phyloP scores from a whole-genome alignment of 2,797 vertebrate genomes.

The Hydrophis major region DNA sequence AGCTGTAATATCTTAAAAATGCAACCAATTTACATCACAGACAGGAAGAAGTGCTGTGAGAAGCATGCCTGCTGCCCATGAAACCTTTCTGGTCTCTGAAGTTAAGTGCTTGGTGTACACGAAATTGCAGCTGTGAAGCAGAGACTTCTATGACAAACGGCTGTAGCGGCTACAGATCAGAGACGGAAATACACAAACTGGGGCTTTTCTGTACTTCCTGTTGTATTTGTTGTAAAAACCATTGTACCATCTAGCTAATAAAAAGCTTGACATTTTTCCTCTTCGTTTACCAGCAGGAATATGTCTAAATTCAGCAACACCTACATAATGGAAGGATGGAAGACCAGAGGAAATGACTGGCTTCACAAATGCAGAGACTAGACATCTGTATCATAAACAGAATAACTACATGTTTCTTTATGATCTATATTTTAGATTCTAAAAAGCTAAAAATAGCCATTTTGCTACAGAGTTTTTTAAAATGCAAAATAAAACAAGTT shows the following conservation, averaged over 20 bases:
- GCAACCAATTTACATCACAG: background rate
- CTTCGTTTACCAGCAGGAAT: background rate
- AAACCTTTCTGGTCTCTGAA: background rate
- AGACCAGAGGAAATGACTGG: background rate
- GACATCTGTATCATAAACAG: background rate
- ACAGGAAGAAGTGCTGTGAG: background rate
- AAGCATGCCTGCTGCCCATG: background rate
- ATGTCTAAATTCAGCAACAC: background rate
- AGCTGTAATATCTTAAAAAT: background rate
- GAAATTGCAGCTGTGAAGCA: background rate
- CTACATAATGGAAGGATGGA: background rate
- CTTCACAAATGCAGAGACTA: background rate
- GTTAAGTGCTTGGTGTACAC: background rate
- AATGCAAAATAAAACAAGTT: background rate
- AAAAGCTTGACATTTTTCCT: background rate
- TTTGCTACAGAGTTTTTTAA: background rate
- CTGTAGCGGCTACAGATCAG: background rate
- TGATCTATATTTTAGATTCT: background rate
- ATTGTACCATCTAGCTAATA: background rate
- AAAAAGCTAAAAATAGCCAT: background rate
- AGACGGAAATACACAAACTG: background rate
- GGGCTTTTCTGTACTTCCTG: background rate
- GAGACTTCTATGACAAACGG: background rate
- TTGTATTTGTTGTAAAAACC: background rate
- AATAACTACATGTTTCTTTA: background rate